Conservation (phyloP, 2,888 invertebrate genomes). For the Clusia tigrina region DNA sequence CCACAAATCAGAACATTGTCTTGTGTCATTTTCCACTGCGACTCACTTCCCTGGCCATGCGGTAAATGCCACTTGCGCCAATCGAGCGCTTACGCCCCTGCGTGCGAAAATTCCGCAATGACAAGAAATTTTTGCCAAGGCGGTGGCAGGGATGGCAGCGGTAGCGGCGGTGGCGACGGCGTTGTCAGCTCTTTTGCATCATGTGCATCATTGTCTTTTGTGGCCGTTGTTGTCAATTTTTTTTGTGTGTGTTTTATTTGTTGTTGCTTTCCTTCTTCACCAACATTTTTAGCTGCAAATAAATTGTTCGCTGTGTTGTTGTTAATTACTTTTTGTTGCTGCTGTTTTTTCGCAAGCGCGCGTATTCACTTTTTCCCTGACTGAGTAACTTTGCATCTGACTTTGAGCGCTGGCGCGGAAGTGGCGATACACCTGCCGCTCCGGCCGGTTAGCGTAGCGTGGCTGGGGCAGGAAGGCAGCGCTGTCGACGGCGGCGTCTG, state of each 20-base stretch:
- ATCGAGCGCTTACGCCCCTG: neutral
- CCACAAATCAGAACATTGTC: neutral
- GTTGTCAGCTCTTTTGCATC: constrained; percentile 7
- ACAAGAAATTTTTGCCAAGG: constrained; percentile 20
- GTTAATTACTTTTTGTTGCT: constrained; percentile 54
- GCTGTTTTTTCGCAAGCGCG: constrained; percentile 13
- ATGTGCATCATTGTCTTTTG: constrained; percentile 3
- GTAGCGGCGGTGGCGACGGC: neutral
- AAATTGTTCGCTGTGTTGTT: constrained; percentile 38
- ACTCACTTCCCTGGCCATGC: neutral
- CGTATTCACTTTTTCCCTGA: neutral
- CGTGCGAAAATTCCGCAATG: constrained; percentile 35
- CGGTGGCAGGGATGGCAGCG: neutral
- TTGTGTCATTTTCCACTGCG: neutral
- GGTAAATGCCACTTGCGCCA: neutral
- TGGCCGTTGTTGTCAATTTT: constrained; percentile 20
- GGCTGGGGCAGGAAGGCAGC: too few species aligned
- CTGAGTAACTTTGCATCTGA: neutral
- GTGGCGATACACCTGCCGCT: constrained; percentile 22
- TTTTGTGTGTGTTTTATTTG: constrained; percentile 6
- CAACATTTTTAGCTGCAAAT: neutral
- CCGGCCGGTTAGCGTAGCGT: neutral
- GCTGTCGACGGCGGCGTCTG: neutral
- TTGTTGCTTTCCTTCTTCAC: neutral
- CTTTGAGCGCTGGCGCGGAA: constrained; percentile 16